A percentile compares a stretch with the other conserved stretches of the same genome.
Conservation (phyloP, 2,888 invertebrate species). For the Helleia helle region DNA sequence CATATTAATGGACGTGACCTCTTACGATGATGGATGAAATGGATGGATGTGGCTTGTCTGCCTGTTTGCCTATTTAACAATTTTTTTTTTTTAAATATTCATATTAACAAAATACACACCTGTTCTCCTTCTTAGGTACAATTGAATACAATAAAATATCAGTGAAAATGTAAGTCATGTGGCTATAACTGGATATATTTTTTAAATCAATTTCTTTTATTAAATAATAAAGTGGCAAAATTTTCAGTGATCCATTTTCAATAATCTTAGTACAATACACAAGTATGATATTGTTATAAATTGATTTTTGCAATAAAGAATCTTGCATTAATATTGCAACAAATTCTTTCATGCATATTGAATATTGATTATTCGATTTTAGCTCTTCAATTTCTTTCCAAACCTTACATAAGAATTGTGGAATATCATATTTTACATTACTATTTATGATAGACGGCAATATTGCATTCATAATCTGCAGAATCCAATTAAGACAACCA, state of each 20-base stretch:
- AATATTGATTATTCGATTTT: conserved; percentile 57
- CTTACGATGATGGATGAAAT: too few relatives aligned
- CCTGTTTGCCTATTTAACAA: too few relatives aligned
- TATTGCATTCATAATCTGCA: conserved; percentile 44
- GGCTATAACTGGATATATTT: conserved; percentile 29
- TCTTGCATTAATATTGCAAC: conserved; percentile 44
- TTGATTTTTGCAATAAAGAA: conserved; percentile 30
- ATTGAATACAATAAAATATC: conserved; percentile 63
- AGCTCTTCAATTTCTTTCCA: conserved; percentile 63
- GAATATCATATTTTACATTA: conserved; percentile 31
- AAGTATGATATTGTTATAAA: conserved; percentile 41
- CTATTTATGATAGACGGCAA: conserved; percentile 29
- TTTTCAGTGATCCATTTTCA: conserved; percentile 46
- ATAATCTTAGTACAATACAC: conserved; percentile 48
- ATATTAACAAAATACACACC: too few relatives aligned
- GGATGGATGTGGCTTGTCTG: too few relatives aligned
- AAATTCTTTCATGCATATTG: conserved; percentile 52
- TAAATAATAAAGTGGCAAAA: conserved; percentile 43
- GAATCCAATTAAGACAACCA: conserved; percentile 52
- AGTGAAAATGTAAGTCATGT: conserved; percentile 48
- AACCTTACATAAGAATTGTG: conserved; percentile 40
- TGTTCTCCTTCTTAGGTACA: conserved; percentile 68
- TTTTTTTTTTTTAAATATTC: too few relatives aligned
- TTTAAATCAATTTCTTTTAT: conserved; percentile 31
- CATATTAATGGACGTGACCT: too few relatives aligned